Base-by-base conservation (phyloP, 2,797 vertebrate species). In the Nannoperca obscura region DNA sequence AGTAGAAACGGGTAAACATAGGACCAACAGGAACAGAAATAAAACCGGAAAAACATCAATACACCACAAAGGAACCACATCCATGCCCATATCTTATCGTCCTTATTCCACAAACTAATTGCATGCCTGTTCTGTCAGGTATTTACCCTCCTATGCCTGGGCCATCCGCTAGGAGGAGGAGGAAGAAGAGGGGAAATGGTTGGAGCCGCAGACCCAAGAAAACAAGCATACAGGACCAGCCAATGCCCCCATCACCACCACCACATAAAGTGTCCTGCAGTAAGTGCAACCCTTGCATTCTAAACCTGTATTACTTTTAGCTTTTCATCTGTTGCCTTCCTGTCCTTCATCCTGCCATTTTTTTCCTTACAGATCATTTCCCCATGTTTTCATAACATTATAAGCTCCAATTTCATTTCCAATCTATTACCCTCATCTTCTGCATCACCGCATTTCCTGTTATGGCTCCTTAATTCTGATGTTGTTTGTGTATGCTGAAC, bases 241-340 rank as follows among this genome's bases (percentile, higher is more conserved):
- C 64, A 1, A 75, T 71, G 30, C 85, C 86, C 67, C 69, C 82
- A 11, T 49, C 60, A 22, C 69, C 53, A 49, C 76, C 59, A 20
- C 68, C 47, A 63, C 93, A 91, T 61, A 96, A 96, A 94, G 93
- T 95, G 70, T 97, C 96, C 36, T 98, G 97, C 75, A 95, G 97
- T 98, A 96, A 95, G 96, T 93, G 32, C 24, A 55, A 15, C 57
- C 20, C 32, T 50, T 63, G 13, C 46, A 49, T 72, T 69, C 36
- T 24, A 67, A 24, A 69, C 38, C n/a, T 60, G 42, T 74, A 30
- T 70, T 8, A 38, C 2, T 71, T 68, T 22, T 54, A 61, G 36
- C 13, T 78, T 78, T 65, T 30, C 1, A 64, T 53, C 52, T 66
- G 44, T 57, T 57, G 15, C 50, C 24, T 52, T 59, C 27, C 20